Evolutionary conservation across 1,140 invertebrate species (phyloP).

Genomic region (Ceratoteleas bidentatus): DNA sequence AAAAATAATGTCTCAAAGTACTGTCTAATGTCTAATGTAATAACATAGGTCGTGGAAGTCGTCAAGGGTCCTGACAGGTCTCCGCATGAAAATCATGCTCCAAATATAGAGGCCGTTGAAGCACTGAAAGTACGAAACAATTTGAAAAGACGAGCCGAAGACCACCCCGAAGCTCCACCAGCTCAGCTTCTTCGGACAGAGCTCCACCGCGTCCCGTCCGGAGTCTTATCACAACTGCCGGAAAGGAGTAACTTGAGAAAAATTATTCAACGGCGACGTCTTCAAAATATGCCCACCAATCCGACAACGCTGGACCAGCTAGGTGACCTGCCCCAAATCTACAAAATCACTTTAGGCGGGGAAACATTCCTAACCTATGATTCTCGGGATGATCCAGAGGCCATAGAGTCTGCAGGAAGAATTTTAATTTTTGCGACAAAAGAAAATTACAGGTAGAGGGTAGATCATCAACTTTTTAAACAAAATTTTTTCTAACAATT

Average conservation of each 20-base stretch:
- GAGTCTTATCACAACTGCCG: neutral
- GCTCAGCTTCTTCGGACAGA: neutral
- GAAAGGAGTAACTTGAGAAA: neutral
- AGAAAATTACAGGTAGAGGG: conserved; percentile 10
- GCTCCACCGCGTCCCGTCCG: neutral
- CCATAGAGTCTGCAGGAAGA: neutral
- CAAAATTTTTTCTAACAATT: no score
- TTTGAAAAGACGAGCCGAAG: neutral
- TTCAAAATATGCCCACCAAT: neutral
- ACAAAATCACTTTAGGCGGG: no score
- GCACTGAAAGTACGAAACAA: neutral
- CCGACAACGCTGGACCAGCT: neutral
- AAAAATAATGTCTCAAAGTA: neutral
- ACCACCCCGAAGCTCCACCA: neutral
- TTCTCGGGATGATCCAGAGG: neutral
- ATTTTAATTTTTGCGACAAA: conserved; percentile 4
- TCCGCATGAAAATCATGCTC: neutral
- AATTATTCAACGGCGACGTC: neutral
- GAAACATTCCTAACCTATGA: no score
- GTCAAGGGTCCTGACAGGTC: neutral
- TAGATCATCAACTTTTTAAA: no score
- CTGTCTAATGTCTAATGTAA: no score
- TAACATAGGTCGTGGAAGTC: neutral
- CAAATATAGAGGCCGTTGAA: neutral
- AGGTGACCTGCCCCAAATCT: neutral